Percentiles rank a stretch among this genome's conserved stretches.
Evolutionary conservation across 2,888 invertebrate genomes (phyloP).

Genomic region (Aporophyla nigra): DNA sequence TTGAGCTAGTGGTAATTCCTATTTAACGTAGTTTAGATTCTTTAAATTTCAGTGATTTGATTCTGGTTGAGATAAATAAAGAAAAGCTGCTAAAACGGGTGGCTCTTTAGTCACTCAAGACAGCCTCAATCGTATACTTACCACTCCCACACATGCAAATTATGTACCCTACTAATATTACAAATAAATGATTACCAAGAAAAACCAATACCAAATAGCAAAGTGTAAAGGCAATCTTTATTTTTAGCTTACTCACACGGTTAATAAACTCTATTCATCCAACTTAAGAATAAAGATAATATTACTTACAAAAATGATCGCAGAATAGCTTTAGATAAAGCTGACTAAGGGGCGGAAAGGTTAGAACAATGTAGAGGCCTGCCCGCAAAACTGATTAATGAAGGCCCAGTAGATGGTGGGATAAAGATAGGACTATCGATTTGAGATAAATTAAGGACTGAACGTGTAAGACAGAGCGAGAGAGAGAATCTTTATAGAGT

Average conservation of each 20-base stretch:
- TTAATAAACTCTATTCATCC: slow-evolving; percentile 11
- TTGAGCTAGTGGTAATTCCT: too few relatives aligned
- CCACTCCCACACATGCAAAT: neutral
- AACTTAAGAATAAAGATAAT: slow-evolving; percentile 11
- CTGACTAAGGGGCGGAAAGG: slow-evolving; percentile 28
- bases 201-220: neutral
- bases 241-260: slow-evolving; percentile 1
- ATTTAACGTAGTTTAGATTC: too few relatives aligned
- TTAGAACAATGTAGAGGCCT: slow-evolving; percentile 12
- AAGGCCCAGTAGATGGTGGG: slow-evolving; percentile 24
- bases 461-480: slow-evolving; percentile 3
- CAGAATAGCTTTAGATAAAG: slow-evolving; percentile 25
- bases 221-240: neutral
- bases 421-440: slow-evolving; percentile 43
- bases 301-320: neutral
- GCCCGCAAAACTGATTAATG: slow-evolving; percentile 50
- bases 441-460: slow-evolving; percentile 35
- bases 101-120: neutral
- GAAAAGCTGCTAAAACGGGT: neutral
- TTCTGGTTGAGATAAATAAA: too few relatives aligned
- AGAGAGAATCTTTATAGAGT: neutral
- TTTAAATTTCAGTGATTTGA: neutral
- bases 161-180: neutral
- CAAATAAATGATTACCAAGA: neutral
- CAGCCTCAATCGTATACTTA: neutral